phyloP scores from a whole-genome alignment of 1,140 invertebrate genomes.

The Pteromalus puparum region DNA sequence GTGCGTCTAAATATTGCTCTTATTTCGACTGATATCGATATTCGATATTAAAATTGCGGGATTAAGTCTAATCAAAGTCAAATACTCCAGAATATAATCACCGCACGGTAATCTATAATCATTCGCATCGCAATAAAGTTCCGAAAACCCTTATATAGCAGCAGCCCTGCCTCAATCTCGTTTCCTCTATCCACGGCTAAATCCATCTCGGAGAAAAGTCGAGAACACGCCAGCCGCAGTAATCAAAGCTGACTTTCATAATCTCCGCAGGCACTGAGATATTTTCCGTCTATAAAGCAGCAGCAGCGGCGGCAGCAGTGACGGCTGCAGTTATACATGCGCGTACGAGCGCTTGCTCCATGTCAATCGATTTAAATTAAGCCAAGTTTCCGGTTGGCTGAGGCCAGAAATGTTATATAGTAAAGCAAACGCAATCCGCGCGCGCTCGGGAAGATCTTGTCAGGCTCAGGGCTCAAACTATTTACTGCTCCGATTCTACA shows the following conservation, averaged over 20 bases:
- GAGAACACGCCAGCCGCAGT: slow-evolving; percentile 22
- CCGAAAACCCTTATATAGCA: background rate
- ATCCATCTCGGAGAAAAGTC: slow-evolving; percentile 43
- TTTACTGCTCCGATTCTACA: slow-evolving; percentile 47
- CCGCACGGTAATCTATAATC: background rate
- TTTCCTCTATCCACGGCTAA: background rate
- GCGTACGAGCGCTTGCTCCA: background rate
- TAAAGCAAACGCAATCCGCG: slow-evolving; percentile 56
- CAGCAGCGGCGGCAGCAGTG: background rate
- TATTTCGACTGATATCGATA: background rate
- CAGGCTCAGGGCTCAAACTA: slow-evolving; percentile 64
- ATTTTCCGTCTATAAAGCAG: slow-evolving; percentile 21
- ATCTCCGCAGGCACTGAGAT: slow-evolving; percentile 29
- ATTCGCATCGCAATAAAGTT: background rate
- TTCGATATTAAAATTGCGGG: background rate
- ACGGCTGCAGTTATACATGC: slow-evolving; percentile 14
- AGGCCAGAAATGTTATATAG: slow-evolving; percentile 36
- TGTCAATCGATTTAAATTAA: slow-evolving; percentile 55
- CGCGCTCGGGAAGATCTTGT: slow-evolving; percentile 65
- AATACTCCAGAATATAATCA: background rate
- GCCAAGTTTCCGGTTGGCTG: slow-evolving; percentile 49
- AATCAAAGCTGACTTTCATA: slow-evolving; percentile 50
- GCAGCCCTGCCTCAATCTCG: background rate
- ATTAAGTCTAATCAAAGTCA: background rate
- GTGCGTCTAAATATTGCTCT: too few species aligned